Evolutionary conservation across 2,797 vertebrate genomes (phyloP).

Genomic region (Sebastiscus tertius): DNA sequence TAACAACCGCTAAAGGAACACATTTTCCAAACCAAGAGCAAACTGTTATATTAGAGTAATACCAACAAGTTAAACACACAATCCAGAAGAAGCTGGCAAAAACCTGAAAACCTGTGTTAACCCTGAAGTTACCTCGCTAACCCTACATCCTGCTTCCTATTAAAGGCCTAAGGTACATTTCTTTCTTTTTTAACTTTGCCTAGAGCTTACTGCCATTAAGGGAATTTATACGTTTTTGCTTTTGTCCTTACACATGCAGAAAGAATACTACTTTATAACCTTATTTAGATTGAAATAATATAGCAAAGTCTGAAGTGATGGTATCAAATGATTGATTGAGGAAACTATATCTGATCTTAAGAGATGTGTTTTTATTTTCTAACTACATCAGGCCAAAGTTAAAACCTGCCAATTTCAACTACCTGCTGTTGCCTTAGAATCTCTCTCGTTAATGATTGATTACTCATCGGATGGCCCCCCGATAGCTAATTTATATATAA

Average conservation of each 20-base stretch:
- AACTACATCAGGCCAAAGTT: constrained; percentile 19
- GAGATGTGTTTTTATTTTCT: neutral
- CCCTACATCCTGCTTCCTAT: too few species aligned
- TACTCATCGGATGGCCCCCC: neutral
- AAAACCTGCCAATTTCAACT: constrained; percentile 49
- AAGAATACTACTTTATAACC: neutral
- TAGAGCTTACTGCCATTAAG: constrained; percentile 17
- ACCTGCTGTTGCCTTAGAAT: constrained; percentile 45
- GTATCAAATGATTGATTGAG: neutral
- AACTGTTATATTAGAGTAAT: too few species aligned
- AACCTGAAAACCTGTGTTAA: too few species aligned
- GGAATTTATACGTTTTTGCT: neutral
- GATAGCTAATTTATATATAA: neutral
- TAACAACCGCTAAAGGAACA: too few species aligned
- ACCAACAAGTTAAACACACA: neutral
- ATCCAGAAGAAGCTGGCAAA: too few species aligned
- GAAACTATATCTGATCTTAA: neutral
- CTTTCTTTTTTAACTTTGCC: neutral
- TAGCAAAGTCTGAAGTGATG: neutral
- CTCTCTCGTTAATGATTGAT: neutral
- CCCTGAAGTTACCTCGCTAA: too few species aligned
- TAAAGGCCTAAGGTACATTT: neutral
- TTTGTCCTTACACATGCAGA: constrained; percentile 3
- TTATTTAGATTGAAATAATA: neutral
- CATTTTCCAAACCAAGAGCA: too few species aligned